Base-by-base conservation (phyloP, 2,797 vertebrate species). In the Poeciliopsis paucimaculata region DNA sequence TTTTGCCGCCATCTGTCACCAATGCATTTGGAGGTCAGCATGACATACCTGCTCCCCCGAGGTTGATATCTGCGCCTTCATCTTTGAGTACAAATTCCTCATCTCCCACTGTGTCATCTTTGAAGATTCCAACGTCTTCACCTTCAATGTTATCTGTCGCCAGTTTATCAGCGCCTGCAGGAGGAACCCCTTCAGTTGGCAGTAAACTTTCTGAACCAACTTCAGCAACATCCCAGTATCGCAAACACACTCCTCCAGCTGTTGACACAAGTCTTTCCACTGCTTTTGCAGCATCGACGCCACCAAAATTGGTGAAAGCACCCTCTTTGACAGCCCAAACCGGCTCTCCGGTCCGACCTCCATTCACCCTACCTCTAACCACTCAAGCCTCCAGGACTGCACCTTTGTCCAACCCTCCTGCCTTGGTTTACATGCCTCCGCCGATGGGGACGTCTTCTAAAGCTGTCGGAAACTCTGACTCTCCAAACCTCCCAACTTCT, bases 301-400 rank as follows among this genome's bases (percentile, higher is more conserved):
- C 87, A 80, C 82, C 82, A 73, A 80, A 78, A 73, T 79, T 73
- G 16, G 49, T 83, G 15, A 84, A 83, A 51, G 57, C 77, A 26
- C 66, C 87, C 39, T 87, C 81, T 10, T 43, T 20, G 68, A 77
- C 85, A 78, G 75, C 83, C 82, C 87, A 81, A 51, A 90, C 91
- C 84, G 89, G 88, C 71, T 83, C 88, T 82, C 84, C 85, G 86
- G 89, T 80, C 82, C 86, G 77, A 91, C 91, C 91, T 92, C 88
- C 87, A 77, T 86, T 90, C 80, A 81, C 93, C 90, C 91, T 94
- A 93, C 94, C 94, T 94, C 93, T 90, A 92, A 93, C 92, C 92
- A 93, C 93, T 92, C 91, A 92, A 94, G 93, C 92, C 91, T 93
- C 93, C 89, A 92, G 90, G 90, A 92, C 90, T 91, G 89, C 93